Evolutionary conservation across 2,888 invertebrate species (phyloP), one percentile per base, ranked within the genome.

Genomic region (Laothoe populi): DNA sequence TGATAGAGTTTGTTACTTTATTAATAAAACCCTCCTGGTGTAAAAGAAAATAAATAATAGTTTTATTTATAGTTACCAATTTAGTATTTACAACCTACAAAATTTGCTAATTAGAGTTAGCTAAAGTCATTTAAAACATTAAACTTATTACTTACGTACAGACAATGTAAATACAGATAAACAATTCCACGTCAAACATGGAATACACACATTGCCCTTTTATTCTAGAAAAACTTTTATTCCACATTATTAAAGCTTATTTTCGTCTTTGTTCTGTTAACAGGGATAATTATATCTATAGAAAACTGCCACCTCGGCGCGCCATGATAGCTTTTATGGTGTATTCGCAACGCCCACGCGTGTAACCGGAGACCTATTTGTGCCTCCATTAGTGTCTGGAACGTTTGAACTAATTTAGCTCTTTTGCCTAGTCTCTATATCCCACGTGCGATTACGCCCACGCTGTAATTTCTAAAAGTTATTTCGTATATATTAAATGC

Each of bases 351-450:
- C 31, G 10, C 35, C 53, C 53, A 53, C 53, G 35, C 35, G 31
- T 35, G 53, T 53, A 53, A 53, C 53, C 19, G 31, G 19, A 53
- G 31, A 35, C 53, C 31, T 35, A 53, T 35, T 53, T 53, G 31
- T 35, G 53, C 35, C 11, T 35, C 53, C 35, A 53, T 53, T 35
- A 53, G 11, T 19, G 35, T 35, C 35, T 53, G 53, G 7, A 35
- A 10, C 31, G 35, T 31, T 53, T 35, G 53, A 19, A 35, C 53
- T 35, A 53, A 35, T 35, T 53, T 53, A 53, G 19, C 35, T 35
- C 35, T 11, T 49, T 53, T 19, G 26, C 11, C 19, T 8, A 19
- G 16, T 4, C 16, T 31, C 8, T 45, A 3, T 10, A 21, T 19
- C 11, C 11, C 10, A 35, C 21, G 35, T 11, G 3, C 4, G 4